Evolutionary conservation across 2,888 invertebrate species (phyloP), one percentile per base, ranked within the genome.

Genomic region (Alsophila aescularia): DNA sequence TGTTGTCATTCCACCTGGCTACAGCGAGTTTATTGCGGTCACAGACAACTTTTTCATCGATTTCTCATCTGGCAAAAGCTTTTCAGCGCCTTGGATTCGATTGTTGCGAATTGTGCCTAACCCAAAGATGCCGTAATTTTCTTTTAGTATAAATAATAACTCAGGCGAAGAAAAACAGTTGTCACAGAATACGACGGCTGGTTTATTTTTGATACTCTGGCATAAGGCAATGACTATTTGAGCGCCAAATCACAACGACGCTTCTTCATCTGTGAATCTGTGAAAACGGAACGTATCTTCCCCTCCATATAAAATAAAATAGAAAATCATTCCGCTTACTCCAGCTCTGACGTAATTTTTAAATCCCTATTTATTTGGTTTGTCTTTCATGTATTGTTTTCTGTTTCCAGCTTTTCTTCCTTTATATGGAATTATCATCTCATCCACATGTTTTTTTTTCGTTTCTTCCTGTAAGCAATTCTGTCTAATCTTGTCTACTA

Each of bases 261-360:
- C 0, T 39, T 39, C 39, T 24, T 24, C 24, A 24, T 39, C 36
- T 10, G 36, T 10, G 10, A 36, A 36, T 2, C 0, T 16, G 10
- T 36, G 36, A 10, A n/a, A 8, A 3, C 36, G 7, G 16, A 36
- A 36, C 8, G 16, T 36, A 10, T 36, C 36, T 16, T 36, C 36
- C 2, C 16, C 5, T n/a, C 36, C 36, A 16, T 36, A 36, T 16
- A 36, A 8, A 10, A 36, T 16, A 16, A 79, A 81, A 53, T 81
- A 77, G 47, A 77, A 80, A 15, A 78, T 67, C 12, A 80, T 67
- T 0, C 77, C 79, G 14, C 71, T 51, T 67, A 72, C 14, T 71
- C 67, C 60, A 5, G 70, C 64, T 47, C 66, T 66, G 36, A 73
- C 69, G 34, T 76, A 80, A n/a, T n/a, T n/a, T n/a, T n/a, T n/a